These are phyloP conservation scores for Nemurella pictetii DNA, from an alignment of 2,888 invertebrate species.

Conservation along the genomic window DNA sequence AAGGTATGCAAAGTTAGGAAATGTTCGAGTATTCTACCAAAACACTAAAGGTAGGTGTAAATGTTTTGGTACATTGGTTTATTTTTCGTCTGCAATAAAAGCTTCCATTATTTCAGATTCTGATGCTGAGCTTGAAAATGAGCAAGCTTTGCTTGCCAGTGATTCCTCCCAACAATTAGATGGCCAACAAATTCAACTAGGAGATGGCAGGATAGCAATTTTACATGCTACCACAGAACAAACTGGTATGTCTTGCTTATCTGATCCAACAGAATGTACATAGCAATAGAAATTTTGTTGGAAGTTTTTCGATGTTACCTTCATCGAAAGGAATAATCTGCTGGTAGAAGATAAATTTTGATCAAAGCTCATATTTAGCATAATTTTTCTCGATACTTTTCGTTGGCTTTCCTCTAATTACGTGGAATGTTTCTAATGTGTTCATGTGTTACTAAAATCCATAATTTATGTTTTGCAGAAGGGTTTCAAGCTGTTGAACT, in stretches of 20 bases:
- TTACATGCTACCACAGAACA: conserved; percentile 30
- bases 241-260: neutral
- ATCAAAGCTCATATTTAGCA: too few relatives aligned
- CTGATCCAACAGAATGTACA: too few relatives aligned
- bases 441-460: too few relatives aligned
- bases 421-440: too few relatives aligned
- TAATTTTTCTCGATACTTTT: too few relatives aligned
- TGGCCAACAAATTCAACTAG: conserved; percentile 47
- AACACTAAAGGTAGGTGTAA: too few relatives aligned
- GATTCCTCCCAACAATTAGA: conserved; percentile 48
- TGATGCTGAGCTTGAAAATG: conserved; percentile 45
- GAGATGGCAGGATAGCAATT: conserved; percentile 48
- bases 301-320: too few relatives aligned
- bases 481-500: conserved; percentile 44
- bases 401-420: too few relatives aligned
- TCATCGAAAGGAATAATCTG: too few relatives aligned
- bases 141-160: conserved; percentile 48
- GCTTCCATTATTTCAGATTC: neutral
- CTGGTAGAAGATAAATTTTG: too few relatives aligned
- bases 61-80: neutral
- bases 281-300: too few relatives aligned
- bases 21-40: neutral
- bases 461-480: too few relatives aligned
- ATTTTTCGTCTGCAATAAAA: neutral
- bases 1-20: conserved; percentile 16